Percentiles rank a stretch among this genome's conserved stretches.
These are phyloP conservation scores for Ceratosolen fusciceps DNA, from an alignment of 1,140 invertebrate genomes.

Conservation along the genomic window DNA sequence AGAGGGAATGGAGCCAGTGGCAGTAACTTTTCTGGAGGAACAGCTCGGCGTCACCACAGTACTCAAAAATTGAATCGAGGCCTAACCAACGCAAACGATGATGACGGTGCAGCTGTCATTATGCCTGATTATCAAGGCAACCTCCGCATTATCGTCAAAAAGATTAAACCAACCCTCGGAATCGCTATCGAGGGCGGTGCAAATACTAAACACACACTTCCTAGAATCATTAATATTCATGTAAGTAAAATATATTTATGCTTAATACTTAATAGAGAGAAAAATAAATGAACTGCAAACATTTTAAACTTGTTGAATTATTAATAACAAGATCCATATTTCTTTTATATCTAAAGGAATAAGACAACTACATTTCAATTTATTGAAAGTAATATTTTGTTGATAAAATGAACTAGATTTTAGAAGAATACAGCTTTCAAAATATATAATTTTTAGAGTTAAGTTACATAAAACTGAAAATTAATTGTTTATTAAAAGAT, in stretches of 20 bases:
- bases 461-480: too few species aligned
- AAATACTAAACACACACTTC: slow-evolving; percentile 93
- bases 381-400: too few species aligned
- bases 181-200: slow-evolving; percentile 97
- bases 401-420: too few species aligned
- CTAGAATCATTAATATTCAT: slow-evolving; percentile 96
- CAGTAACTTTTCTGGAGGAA: slow-evolving; percentile 69
- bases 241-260: slow-evolving; percentile 74
- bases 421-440: too few species aligned
- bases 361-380: too few species aligned
- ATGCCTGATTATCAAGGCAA: slow-evolving; percentile 88
- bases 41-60: slow-evolving; percentile 66
- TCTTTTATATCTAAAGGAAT: too few species aligned
- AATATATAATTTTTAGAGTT: too few species aligned
- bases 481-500: too few species aligned
- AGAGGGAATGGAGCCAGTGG: slow-evolving; percentile 76
- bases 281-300: too few species aligned
- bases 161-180: slow-evolving; percentile 93
- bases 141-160: slow-evolving; percentile 87
- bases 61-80: slow-evolving; percentile 64
- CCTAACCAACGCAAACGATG: slow-evolving; percentile 74
- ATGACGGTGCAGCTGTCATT: slow-evolving; percentile 78
- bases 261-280: too few species aligned
- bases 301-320: too few species aligned
- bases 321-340: too few species aligned